Conservation (phyloP, 2,113 vertebrate genomes). For the Antennarius striatus region DNA sequence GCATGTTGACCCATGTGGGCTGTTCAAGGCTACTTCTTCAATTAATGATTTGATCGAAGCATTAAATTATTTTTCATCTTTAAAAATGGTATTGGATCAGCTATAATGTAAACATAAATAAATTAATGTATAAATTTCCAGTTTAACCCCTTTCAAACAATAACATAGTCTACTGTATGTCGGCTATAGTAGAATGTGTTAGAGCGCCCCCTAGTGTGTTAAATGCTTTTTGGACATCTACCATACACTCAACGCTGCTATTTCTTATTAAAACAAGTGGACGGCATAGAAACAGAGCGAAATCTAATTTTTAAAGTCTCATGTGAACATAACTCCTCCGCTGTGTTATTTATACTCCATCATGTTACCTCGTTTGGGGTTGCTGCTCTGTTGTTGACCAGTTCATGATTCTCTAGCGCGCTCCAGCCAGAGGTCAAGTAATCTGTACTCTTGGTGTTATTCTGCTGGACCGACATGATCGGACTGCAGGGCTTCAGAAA, state of each 20-base stretch:
- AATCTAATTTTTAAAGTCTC: no score
- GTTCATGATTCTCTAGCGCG: slow-evolving; percentile 56
- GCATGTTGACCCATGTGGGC: no score
- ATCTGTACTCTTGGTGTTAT: slow-evolving; percentile 80
- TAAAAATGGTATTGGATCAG: no score
- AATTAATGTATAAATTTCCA: no score
- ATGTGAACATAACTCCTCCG: no score
- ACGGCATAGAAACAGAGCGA: no score
- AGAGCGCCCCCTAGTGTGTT: slow-evolving; percentile 1
- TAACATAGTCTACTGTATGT: not conserved
- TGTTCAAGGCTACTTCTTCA: no score
- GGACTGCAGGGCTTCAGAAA: slow-evolving; percentile 88
- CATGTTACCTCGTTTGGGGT: slow-evolving; percentile 77
- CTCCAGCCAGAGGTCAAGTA: slow-evolving; percentile 77
- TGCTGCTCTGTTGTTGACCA: slow-evolving; percentile 60
- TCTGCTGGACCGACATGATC: slow-evolving; percentile 62
- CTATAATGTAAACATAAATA: no score
- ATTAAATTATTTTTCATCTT: no score
- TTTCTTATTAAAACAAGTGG: no score
- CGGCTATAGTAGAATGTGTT: not conserved
- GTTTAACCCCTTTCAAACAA: not conserved
- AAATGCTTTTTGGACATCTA: slow-evolving; percentile 1
- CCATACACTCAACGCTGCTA: not conserved
- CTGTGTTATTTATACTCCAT: not conserved
- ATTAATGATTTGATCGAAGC: no score